These are phyloP conservation scores for Agonopterix subpropinquella DNA, from an alignment of 2,888 invertebrate genomes.

Conservation along the genomic window DNA sequence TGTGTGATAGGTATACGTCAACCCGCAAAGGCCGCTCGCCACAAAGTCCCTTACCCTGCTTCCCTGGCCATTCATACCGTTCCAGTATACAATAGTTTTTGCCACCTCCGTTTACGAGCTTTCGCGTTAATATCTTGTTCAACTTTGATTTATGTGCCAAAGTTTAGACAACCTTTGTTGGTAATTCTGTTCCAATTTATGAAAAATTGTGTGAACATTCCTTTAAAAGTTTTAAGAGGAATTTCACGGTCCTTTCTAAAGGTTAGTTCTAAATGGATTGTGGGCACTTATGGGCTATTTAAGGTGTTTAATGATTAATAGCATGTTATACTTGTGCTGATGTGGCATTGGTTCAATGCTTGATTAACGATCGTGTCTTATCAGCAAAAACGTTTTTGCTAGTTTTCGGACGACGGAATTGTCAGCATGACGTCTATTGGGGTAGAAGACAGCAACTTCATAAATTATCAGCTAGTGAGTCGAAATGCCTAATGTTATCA, in stretches of 20 bases:
- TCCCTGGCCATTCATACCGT: conserved; percentile 33
- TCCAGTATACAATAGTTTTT: conserved; percentile 50
- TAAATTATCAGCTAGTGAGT: no score
- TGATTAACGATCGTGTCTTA: conserved; percentile 35
- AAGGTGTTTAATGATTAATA: conserved; percentile 50
- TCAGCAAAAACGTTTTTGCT: conserved; percentile 8
- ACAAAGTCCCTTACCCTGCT: conserved; percentile 25
- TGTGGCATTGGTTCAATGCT: conserved; percentile 20
- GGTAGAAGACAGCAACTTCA: no score
- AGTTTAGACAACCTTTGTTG: conserved; percentile 9
- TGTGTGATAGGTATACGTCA: conserved; percentile 17
- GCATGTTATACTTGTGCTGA: conserved; percentile 36
- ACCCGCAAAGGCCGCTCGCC: conserved; percentile 39
- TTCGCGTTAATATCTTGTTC: conserved; percentile 55
- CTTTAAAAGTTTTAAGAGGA: conserved; percentile 27
- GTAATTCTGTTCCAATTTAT: conserved; percentile 12
- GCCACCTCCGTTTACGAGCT: conserved; percentile 33
- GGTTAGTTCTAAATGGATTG: conserved; percentile 39
- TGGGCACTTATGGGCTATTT: conserved; percentile 68
- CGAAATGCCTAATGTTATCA: no score
- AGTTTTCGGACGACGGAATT: neutral
- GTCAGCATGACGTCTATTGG: neutral
- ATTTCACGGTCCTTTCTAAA: conserved; percentile 55
- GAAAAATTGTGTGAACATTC: conserved; percentile 51
- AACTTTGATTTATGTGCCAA: conserved; percentile 57